Percentiles rank a stretch among this genome's conserved stretches.
Conservation (phyloP, 1,140 invertebrate genomes). For the Ylistrum balloti region DNA sequence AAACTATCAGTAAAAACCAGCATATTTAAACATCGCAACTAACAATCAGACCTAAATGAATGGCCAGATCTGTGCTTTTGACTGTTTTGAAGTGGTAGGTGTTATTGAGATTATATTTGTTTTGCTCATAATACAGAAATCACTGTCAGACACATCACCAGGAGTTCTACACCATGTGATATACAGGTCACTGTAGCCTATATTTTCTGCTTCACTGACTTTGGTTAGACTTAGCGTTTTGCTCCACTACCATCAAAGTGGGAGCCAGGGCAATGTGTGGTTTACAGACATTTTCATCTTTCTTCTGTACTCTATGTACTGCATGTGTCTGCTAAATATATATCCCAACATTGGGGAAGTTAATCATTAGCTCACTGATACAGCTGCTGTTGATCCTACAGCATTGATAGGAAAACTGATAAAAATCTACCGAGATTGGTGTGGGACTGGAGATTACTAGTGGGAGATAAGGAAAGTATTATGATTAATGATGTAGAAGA, state of each 20-base stretch:
- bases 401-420: neutral
- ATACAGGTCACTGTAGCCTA: neutral
- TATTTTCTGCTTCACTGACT: neutral
- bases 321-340: conserved; percentile 11
- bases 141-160: no score
- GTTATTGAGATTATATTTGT: no score
- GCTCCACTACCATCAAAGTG: neutral
- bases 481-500: neutral
- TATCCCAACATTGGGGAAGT: neutral
- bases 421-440: neutral
- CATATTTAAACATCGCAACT: no score
- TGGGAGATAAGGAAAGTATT: neutral
- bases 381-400: neutral
- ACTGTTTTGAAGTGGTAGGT: no score
- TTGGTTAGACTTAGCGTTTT: neutral
- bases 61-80: no score
- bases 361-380: conserved; percentile 1
- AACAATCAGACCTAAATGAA: no score
- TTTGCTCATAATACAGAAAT: no score
- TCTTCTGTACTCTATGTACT: neutral
- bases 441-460: neutral
- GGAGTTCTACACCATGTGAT: no score
- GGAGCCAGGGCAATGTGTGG: neutral
- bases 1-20: no score
- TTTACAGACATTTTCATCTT: neutral